A percentile compares a stretch with the other conserved stretches of the same genome.
phyloP scores from a whole-genome alignment of 2,113 vertebrate species.

The Gobio gobio region DNA sequence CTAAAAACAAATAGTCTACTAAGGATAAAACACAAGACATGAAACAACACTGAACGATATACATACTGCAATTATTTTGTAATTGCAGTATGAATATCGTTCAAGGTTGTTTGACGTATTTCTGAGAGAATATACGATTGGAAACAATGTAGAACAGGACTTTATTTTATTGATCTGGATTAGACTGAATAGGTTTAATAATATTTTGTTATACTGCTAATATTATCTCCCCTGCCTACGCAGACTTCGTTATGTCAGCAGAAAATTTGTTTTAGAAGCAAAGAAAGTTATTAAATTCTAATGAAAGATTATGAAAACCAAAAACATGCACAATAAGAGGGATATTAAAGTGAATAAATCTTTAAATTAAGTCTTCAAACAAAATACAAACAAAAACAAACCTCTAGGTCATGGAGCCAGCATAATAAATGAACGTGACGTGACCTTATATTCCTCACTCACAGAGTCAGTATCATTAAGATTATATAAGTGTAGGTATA shows the following conservation, averaged over 20 bases:
- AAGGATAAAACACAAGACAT: neutral
- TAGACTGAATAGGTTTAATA: neutral
- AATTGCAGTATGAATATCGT: too few species aligned
- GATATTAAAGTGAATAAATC: constrained; percentile 5
- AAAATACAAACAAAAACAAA: constrained; percentile 5
- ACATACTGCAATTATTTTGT: neutral
- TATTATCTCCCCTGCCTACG: neutral
- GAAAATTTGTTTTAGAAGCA: neutral
- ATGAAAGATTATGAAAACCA: neutral
- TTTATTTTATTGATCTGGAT: neutral
- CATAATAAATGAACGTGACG: neutral
- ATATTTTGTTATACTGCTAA: neutral
- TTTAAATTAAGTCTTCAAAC: neutral
- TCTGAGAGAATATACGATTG: neutral
- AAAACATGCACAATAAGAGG: neutral
- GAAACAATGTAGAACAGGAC: neutral
- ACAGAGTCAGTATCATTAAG: constrained; percentile 9
- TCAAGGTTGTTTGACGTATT: neutral
- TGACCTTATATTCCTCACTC: neutral
- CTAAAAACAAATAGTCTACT: neutral
- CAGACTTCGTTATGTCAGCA: constrained; percentile 5
- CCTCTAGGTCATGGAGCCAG: neutral
- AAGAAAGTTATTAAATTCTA: constrained; percentile 1
- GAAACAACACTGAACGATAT: neutral
- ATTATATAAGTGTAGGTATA: constrained; percentile 23